Base-by-base conservation (phyloP, 2,888 invertebrate species). In the Acrobasis suavella region DNA sequence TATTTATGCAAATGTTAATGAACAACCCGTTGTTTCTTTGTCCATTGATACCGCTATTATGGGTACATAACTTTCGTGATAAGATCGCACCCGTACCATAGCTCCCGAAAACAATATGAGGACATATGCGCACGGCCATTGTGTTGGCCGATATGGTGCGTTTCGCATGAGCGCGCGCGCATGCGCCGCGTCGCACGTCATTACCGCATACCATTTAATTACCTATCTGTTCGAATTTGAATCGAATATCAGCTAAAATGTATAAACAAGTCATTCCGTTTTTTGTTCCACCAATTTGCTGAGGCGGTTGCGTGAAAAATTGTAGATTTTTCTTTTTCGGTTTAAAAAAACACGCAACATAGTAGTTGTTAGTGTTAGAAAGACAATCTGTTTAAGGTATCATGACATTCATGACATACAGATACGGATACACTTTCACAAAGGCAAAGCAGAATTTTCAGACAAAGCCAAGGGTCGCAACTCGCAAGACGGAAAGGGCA, bases 91-190 rank as follows among this genome's bases (percentile, higher is more conserved):
- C 60, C 61, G 67, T 64, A 58, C 60, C 61, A 68, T 64, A 58
- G 38, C 62, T 52, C 62, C 42, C 62, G 16, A 50, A 59, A 50
- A 59, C 59, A 59, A 59, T 59, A 58, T 46, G 64, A 66, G 69
- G 64, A 75, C 73, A 74, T 71, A 72, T 68, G 71, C 65, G 50
- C 14, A 46, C 69, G 15, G 66, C 75, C 64, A 72, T 75, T 76
- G 78, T 77, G 62, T 38, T 60, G 62, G 50, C 67, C 62, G 73
- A 72, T 75, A 73, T 73, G 75, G 67, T 65, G 64, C 63, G n/a
- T 39, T 60, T 52, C 56, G 64, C 63, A 58, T 51, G 63, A 55
- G 50, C 55, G 56, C 64, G 64, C 58, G 63, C 68, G 65, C 56
- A 58, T 58, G 22, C 56, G 39, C 14, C 56, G 42, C 58, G 32